Conservation (phyloP, 1,140 invertebrate species). For the Bombus affinis region DNA sequence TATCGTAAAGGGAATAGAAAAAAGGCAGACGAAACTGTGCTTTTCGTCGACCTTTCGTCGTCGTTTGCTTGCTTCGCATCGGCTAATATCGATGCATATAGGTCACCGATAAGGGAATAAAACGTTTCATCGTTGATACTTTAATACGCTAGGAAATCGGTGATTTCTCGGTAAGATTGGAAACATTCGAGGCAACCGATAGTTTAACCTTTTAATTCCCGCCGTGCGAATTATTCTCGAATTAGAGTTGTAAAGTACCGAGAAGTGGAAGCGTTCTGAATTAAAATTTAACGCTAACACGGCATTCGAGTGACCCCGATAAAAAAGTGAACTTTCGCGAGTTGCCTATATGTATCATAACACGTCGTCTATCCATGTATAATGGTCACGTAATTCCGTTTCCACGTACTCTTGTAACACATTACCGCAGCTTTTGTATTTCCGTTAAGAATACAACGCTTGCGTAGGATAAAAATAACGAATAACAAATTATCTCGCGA, state of each 20-base stretch:
- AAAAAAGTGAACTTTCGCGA: conserved; percentile 39
- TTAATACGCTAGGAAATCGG: neutral
- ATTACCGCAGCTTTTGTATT: neutral
- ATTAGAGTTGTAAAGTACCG: conserved; percentile 26
- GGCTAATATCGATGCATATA: conserved; percentile 43
- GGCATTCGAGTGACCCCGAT: conserved; percentile 30
- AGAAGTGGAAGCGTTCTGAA: conserved; percentile 20
- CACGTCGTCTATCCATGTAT: neutral
- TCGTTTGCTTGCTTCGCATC: neutral
- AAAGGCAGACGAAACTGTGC: neutral
- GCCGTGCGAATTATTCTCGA: neutral
- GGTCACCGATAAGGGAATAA: conserved; percentile 44
- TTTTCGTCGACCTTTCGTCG: neutral
- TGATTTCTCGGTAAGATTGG: neutral
- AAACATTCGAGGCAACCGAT: neutral
- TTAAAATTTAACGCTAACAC: conserved; percentile 43
- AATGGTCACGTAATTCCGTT: conserved; percentile 10
- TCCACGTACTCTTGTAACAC: neutral
- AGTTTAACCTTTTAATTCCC: neutral
- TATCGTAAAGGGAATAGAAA: neutral
- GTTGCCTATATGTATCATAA: neutral
- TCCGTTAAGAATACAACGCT: neutral
- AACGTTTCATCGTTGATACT: conserved; percentile 1
- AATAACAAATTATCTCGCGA: neutral
- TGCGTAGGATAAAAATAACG: no score